These are phyloP conservation scores for Arctia plantaginis DNA, from an alignment of 2,888 invertebrate species.

Conservation along the genomic window DNA sequence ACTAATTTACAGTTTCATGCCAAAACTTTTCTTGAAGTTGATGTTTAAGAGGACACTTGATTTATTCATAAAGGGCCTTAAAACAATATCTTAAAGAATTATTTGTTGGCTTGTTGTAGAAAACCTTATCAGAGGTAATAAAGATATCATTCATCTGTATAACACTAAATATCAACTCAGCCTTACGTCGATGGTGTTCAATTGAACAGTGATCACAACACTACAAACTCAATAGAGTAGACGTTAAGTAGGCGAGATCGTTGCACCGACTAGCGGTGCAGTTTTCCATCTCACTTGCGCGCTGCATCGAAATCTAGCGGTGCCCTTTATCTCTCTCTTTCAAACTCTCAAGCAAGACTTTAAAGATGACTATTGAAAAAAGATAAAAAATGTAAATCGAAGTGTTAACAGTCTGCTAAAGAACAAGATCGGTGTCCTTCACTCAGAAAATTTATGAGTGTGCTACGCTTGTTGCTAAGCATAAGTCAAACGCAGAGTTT, in stretches of 20 bases:
- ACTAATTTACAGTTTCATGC: constrained; percentile 5
- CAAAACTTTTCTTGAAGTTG: neutral
- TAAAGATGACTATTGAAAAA: constrained; percentile 46
- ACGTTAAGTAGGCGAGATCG: constrained; percentile 65
- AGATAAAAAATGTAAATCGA: constrained; percentile 48
- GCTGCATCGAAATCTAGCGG: constrained; percentile 41
- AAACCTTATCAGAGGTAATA: neutral
- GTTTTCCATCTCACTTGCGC: constrained; percentile 58
- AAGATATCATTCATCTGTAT: neutral
- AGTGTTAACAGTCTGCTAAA: constrained; percentile 51
- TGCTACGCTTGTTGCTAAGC: constrained; percentile 29
- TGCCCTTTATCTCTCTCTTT: constrained; percentile 43
- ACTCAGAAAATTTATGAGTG: constrained; percentile 42
- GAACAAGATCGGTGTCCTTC: constrained; percentile 49
- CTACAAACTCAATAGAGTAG: constrained; percentile 53
- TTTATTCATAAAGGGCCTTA: neutral
- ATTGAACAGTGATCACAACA: constrained; percentile 40
- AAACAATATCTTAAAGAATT: neutral
- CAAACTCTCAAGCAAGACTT: constrained; percentile 37
- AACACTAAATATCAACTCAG: neutral
- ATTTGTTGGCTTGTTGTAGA: neutral
- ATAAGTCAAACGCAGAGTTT: constrained; percentile 34
- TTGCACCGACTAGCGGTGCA: constrained; percentile 71
- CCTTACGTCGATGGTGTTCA: constrained; percentile 41
- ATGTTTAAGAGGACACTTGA: neutral